These are phyloP conservation scores for Eupithecia exiguata DNA, from an alignment of 2,888 invertebrate species.

Conservation along the genomic window DNA sequence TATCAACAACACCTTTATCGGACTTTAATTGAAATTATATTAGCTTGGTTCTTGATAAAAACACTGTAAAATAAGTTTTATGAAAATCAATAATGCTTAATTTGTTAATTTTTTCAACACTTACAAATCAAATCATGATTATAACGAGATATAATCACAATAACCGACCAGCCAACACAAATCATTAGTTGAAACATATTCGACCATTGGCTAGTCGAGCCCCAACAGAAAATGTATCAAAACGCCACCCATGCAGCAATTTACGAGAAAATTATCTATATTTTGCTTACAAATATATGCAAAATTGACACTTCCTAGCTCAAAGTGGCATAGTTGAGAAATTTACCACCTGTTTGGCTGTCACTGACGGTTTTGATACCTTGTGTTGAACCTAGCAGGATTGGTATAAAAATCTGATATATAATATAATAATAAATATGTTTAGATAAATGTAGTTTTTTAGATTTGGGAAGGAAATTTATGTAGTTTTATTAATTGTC, in stretches of 20 bases:
- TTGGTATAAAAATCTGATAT: neutral
- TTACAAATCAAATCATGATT: neutral
- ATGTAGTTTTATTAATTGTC: neutral
- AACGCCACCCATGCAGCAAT: constrained; percentile 30
- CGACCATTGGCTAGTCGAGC: constrained; percentile 10
- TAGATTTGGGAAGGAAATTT: neutral
- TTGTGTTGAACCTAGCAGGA: neutral
- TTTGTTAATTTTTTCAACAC: neutral
- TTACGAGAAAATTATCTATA: constrained; percentile 40
- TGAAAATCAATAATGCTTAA: neutral
- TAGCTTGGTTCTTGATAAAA: neutral
- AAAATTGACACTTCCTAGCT: constrained; percentile 33
- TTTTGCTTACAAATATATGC: constrained; percentile 33
- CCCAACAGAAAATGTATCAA: constrained; percentile 34
- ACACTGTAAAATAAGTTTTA: neutral
- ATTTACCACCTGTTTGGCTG: constrained; percentile 36
- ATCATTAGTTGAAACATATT: constrained; percentile 12
- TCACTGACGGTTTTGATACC: neutral
- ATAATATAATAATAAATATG: too few species aligned
- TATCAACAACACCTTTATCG: neutral
- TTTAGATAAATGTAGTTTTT: too few species aligned
- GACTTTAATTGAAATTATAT: neutral
- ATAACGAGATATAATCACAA: neutral
- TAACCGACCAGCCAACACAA: neutral
- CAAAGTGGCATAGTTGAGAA: constrained; percentile 32